These are phyloP conservation scores for Artibeus jamaicensis DNA, from an alignment of 2,797 vertebrate genomes.

Conservation along the genomic window DNA sequence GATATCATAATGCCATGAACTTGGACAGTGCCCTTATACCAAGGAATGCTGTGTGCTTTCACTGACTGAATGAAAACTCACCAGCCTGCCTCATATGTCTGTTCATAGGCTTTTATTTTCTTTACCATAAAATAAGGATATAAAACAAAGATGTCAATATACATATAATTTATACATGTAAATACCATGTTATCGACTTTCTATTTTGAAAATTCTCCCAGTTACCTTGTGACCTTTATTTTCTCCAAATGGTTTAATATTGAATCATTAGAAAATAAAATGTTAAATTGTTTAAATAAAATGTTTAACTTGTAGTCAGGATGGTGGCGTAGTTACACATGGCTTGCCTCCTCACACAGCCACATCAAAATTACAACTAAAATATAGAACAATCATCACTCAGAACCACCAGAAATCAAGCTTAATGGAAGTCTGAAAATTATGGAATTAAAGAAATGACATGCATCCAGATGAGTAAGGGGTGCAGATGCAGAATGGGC, in stretches of 20 bases:
- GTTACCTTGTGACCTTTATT: neutral
- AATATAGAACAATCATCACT: neutral
- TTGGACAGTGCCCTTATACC: neutral
- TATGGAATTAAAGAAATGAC: neutral
- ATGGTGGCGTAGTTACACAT: too few species aligned
- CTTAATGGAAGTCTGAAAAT: neutral
- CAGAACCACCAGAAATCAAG: neutral
- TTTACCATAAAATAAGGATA: neutral
- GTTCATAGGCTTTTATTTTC: neutral
- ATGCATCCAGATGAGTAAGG: neutral
- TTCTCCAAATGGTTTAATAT: neutral
- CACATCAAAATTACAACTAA: neutral
- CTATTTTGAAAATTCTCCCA: neutral
- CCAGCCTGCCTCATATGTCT: neutral
- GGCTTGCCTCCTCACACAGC: neutral
- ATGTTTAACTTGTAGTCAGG: neutral
- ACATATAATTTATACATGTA: neutral
- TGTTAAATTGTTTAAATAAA: neutral
- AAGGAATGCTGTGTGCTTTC: constrained; percentile 28
- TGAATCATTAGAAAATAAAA: neutral
- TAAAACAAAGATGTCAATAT: neutral
- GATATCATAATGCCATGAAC: neutral
- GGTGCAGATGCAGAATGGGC: neutral
- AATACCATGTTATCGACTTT: neutral
- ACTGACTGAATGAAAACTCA: neutral